These are phyloP conservation scores for Taenioides sp. DNA, from an alignment of 2,797 vertebrate species.

Conservation along the genomic window DNA sequence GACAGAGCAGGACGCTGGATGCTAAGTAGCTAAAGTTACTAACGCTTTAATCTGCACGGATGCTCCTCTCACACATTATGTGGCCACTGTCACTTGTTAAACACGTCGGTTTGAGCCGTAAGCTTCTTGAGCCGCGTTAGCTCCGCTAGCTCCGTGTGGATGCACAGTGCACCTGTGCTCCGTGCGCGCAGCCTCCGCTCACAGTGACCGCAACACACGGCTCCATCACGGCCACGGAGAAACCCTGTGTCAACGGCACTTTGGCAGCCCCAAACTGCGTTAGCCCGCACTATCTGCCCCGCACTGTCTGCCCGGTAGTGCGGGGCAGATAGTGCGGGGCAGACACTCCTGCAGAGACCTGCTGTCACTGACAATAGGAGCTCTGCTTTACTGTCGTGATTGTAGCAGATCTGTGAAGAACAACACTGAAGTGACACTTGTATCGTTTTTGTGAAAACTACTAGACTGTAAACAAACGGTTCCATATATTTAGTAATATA, in stretches of 20 bases:
- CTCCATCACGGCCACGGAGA: background rate
- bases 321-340: too few relatives aligned
- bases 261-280: conserved; percentile 1
- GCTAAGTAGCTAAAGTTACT: conserved; percentile 44
- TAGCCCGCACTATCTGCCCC: background rate
- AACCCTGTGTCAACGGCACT: background rate
- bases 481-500: background rate
- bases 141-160: conserved; percentile 28
- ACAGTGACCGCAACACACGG: conserved; percentile 24
- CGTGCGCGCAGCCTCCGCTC: conserved; percentile 25
- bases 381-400: background rate
- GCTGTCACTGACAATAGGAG: background rate
- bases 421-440: too few relatives aligned
- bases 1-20: conserved; percentile 31
- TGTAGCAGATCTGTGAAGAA: background rate
- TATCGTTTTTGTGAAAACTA: background rate
- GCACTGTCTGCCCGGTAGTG: too few relatives aligned
- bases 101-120: background rate
- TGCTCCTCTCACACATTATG: background rate
- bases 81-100: conserved; percentile 1
- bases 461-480: background rate
- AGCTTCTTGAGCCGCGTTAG: conserved; percentile 23
- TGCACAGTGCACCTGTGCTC: conserved; percentile 57
- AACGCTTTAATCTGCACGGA: conserved; percentile 25
- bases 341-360: too few relatives aligned